Evolutionary conservation across 2,888 invertebrate species (phyloP).

Genomic region (Dromius quadrimaculatus): DNA sequence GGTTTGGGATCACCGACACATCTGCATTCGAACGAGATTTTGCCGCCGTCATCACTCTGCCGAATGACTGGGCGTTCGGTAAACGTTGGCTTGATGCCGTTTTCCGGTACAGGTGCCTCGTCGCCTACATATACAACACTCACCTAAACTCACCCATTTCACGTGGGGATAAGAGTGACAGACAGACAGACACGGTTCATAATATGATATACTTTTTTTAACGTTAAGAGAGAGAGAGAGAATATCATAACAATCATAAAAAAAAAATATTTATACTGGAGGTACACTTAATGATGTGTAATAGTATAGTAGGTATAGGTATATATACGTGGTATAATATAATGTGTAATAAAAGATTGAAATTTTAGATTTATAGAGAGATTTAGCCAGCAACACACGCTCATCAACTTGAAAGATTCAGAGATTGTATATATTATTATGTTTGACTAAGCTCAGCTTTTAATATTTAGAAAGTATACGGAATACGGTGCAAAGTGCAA

Average conservation of each 20-base stretch:
- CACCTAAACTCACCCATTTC: conserved; percentile 60
- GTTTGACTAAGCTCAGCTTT: conserved; percentile 67
- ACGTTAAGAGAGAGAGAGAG: conserved; percentile 21
- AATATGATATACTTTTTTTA: neutral
- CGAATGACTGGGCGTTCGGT: conserved; percentile 97
- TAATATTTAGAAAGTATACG: conserved; percentile 60
- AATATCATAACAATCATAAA: conserved; percentile 28
- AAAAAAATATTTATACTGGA: neutral
- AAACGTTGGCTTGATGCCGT: conserved; percentile 96
- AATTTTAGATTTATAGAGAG: conserved; percentile 24
- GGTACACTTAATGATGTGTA: neutral
- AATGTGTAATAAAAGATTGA: conserved; percentile 38
- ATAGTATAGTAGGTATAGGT: conserved; percentile 16
- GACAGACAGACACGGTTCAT: conserved; percentile 36
- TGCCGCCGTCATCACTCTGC: conserved; percentile 96
- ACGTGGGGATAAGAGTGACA: conserved; percentile 42
- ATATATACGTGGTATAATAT: conserved; percentile 40
- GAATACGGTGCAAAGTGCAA: conserved; percentile 4
- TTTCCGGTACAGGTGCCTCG: conserved; percentile 93
- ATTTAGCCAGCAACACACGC: conserved; percentile 66
- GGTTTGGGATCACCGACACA: conserved; percentile 98
- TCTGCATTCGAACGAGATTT: conserved; percentile 96
- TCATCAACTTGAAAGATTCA: conserved; percentile 66
- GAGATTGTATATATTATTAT: conserved; percentile 54
- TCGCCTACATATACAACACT: conserved; percentile 79